Evolutionary conservation across 2,113 vertebrate genomes (phyloP).

Genomic region (Lophochroa leadbeateri): DNA sequence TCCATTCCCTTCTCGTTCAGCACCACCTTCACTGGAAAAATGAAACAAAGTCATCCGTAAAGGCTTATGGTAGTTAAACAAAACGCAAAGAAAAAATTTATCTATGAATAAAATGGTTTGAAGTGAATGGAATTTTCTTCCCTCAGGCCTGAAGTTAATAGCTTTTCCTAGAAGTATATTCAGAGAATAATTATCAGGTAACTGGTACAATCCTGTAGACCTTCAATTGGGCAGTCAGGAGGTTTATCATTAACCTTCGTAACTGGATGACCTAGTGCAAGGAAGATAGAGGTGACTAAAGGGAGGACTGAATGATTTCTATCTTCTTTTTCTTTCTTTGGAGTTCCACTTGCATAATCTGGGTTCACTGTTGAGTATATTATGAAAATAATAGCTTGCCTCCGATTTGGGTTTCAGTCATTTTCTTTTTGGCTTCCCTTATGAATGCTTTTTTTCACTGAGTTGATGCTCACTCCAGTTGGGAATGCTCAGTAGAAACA

Average conservation of each 20-base stretch:
- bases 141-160: neutral
- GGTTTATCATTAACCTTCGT: neutral
- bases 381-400: neutral
- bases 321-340: neutral
- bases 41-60: neutral
- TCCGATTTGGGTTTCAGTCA: neutral
- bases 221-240: neutral
- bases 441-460: neutral
- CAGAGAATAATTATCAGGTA: neutral
- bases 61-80: neutral
- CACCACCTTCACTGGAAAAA: neutral
- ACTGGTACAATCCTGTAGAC: neutral
- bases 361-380: neutral
- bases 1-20: neutral
- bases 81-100: neutral
- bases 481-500: neutral
- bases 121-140: neutral
- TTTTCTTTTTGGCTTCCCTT: neutral
- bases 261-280: neutral
- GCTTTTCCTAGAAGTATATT: neutral
- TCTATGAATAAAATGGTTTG: neutral
- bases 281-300: neutral
- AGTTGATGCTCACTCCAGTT: neutral
- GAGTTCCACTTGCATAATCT: neutral
- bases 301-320: neutral